A percentile compares a stretch with the other conserved stretches of the same genome.
Conservation (phyloP, 2,797 vertebrate genomes). For the Rachycentron canadum region DNA sequence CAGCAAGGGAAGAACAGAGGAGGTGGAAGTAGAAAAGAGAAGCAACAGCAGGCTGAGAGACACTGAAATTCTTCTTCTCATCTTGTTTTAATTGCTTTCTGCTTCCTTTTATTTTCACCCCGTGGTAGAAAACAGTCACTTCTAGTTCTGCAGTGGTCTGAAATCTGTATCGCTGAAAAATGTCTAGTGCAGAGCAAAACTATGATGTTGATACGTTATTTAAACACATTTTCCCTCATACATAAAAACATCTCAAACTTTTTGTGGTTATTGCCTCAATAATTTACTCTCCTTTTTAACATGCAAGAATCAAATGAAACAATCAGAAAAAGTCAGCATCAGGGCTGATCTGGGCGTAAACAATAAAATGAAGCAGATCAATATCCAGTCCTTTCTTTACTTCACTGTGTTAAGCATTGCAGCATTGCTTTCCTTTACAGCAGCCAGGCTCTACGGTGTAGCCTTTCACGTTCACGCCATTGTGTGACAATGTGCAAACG, state of each 20-base stretch:
- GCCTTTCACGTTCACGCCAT: background rate
- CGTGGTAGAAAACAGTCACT: constrained; percentile 37
- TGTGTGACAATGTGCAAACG: background rate
- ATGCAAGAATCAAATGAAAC: background rate
- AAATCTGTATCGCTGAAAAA: constrained; percentile 25
- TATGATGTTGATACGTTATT: background rate
- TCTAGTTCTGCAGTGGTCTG: constrained; percentile 11
- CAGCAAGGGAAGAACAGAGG: constrained; percentile 46
- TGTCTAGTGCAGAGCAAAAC: constrained; percentile 26
- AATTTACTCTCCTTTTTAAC: background rate
- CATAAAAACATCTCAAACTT: background rate
- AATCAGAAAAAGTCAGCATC: background rate
- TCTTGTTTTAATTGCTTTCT: constrained; percentile 66
- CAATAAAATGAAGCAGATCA: background rate
- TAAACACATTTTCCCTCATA: background rate
- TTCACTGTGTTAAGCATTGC: background rate
- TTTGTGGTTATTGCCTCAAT: background rate
- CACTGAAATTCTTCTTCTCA: constrained; percentile 40
- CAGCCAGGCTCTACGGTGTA: background rate
- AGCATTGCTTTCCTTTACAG: background rate
- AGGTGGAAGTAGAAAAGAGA: constrained; percentile 25
- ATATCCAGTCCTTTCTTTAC: background rate
- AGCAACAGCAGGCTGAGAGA: constrained; percentile 33
- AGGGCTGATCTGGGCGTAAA: too few species aligned
- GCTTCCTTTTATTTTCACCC: constrained; percentile 47